Percentiles rank a stretch among this genome's conserved stretches.
Conservation (phyloP, 2,113 vertebrate genomes). For the Pteruthius melanotis region DNA sequence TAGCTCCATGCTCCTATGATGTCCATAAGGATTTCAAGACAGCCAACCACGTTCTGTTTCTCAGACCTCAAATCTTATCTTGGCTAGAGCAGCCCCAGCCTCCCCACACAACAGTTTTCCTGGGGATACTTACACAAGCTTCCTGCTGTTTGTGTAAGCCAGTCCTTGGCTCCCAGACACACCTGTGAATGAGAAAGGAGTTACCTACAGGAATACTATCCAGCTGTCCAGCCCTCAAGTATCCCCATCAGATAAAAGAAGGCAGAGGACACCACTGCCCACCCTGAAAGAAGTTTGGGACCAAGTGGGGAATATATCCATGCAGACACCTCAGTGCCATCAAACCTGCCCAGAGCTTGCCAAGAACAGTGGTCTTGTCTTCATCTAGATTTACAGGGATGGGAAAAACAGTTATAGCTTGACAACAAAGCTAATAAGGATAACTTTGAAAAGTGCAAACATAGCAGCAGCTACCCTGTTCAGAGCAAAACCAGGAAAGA, state of each 20-base stretch:
- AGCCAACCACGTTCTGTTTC: background rate
- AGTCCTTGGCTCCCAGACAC: slow-evolving; percentile 73
- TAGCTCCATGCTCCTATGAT: accelerated
- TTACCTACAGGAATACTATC: background rate
- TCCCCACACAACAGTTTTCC: background rate
- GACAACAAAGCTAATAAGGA: background rate
- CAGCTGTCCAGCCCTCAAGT: background rate
- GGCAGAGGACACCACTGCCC: background rate
- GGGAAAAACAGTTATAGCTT: background rate
- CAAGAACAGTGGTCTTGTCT: background rate
- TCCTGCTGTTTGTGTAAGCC: slow-evolving; percentile 73
- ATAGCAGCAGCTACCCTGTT: background rate
- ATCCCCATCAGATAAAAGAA: background rate
- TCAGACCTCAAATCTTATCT: background rate
- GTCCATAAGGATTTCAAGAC: background rate
- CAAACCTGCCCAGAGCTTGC: background rate
- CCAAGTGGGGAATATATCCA: background rate
- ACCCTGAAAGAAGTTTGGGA: background rate
- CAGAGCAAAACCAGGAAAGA: background rate
- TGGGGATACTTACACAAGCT: slow-evolving; percentile 77
- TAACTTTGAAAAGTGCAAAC: background rate
- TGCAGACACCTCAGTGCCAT: background rate
- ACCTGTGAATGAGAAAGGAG: slow-evolving; percentile 66
- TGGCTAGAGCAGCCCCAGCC: background rate
- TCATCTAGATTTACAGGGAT: background rate